Percentiles rank a stretch among this genome's conserved stretches.
phyloP scores from a whole-genome alignment of 2,113 vertebrate species.

The Oostethus manadensis region DNA sequence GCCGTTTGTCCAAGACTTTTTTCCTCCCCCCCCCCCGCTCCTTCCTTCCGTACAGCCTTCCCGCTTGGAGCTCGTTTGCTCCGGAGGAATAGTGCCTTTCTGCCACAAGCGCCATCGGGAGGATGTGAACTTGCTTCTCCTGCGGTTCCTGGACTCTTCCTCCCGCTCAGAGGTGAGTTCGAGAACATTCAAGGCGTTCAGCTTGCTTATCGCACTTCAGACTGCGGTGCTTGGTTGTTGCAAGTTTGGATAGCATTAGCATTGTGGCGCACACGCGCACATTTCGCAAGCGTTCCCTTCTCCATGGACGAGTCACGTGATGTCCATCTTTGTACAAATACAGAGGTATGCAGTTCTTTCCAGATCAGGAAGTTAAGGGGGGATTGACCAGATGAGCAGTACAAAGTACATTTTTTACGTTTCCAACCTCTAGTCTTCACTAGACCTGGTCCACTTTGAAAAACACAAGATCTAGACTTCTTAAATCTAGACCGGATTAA shows the following conservation, averaged over 20 bases:
- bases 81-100: constrained; percentile 60
- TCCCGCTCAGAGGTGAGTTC: constrained; percentile 67
- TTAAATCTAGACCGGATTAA: no score
- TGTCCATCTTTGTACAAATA: no score
- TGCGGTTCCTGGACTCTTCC: constrained; percentile 31
- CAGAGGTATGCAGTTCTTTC: no score
- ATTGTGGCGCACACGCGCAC: not conserved
- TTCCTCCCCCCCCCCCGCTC: not conserved
- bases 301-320: no score
- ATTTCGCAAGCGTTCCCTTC: no score
- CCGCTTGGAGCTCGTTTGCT: not conserved
- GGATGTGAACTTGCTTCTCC: constrained; percentile 62
- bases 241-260: constrained; percentile 25
- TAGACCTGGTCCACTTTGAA: no score
- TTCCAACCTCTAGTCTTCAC: no score
- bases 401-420: no score
- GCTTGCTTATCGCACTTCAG: not conserved
- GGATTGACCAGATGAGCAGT: no score
- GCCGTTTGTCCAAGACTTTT: constrained; percentile 45
- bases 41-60: constrained; percentile 10
- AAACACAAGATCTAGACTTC: no score
- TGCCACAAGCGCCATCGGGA: constrained; percentile 29
- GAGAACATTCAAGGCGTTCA: not conserved
- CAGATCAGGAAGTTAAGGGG: no score
- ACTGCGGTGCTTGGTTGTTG: not conserved